Conservation (phyloP, 1,140 invertebrate species). For the Cotesia vestalis region DNA sequence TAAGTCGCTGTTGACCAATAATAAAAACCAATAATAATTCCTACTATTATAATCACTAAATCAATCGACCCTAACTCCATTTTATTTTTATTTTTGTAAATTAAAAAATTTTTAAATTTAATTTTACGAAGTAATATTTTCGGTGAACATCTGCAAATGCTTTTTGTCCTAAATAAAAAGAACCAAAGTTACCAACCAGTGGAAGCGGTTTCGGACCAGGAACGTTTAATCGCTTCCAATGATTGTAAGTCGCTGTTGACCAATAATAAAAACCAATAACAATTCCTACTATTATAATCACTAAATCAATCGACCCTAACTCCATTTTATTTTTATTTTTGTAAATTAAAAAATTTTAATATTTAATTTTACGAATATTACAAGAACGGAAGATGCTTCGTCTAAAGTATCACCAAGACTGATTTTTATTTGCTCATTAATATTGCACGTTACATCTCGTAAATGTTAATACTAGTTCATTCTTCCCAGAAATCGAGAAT, state of each 20-base stretch:
- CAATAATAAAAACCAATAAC: conserved; percentile 4
- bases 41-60: neutral
- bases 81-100: neutral
- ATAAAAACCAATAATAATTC: neutral
- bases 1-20: conserved; percentile 39
- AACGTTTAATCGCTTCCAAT: conserved; percentile 59
- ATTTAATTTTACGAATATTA: conserved; percentile 49
- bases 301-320: neutral
- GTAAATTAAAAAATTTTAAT: neutral
- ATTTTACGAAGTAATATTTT: too few species aligned
- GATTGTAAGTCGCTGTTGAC: conserved; percentile 45
- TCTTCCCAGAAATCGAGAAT: too few species aligned
- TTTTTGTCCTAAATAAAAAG: conserved; percentile 36
- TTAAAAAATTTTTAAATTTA: neutral
- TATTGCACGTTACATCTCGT: too few species aligned
- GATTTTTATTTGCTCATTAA: too few species aligned
- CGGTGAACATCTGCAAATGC: conserved; percentile 35
- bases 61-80: neutral
- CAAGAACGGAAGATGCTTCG: too few species aligned
- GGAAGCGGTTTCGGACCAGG: conserved; percentile 54
- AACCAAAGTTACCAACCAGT: conserved; percentile 51
- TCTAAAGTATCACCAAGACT: too few species aligned
- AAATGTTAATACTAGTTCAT: too few species aligned
- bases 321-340: conserved; percentile 8
- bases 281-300: neutral